Evolutionary conservation across 2,113 vertebrate genomes (phyloP).

Genomic region (Prochilodus magdalenae): DNA sequence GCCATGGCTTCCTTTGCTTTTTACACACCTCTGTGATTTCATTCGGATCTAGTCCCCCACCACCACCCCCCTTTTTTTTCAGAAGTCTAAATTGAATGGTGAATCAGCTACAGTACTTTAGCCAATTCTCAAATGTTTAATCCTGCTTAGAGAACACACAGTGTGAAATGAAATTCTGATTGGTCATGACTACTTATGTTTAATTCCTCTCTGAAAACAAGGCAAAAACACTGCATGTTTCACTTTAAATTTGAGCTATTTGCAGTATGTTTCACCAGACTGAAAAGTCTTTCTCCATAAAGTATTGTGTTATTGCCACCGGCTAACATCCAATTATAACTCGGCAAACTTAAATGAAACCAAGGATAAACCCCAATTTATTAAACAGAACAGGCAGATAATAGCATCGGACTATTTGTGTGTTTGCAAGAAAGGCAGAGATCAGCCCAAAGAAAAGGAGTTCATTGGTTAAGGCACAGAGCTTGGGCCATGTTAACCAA

Average conservation of each 20-base stretch:
- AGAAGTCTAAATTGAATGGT: conserved; percentile 68
- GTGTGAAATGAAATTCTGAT: conserved; percentile 55
- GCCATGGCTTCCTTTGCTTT: conserved; percentile 65
- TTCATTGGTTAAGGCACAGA: conserved; percentile 28
- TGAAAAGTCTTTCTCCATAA: background rate
- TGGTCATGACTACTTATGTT: conserved; percentile 48
- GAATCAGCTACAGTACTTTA: conserved; percentile 67
- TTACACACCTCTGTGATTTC: conserved; percentile 20
- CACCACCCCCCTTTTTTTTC: conserved; percentile 63
- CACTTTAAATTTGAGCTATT: background rate
- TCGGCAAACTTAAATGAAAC: background rate
- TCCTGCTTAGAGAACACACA: conserved; percentile 63
- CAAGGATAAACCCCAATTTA: background rate
- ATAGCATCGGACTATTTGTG: background rate
- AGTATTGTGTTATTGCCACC: background rate
- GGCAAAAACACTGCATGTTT: background rate
- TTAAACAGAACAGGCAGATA: background rate
- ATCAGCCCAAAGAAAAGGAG: conserved; percentile 17
- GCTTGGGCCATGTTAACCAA: conserved; percentile 47
- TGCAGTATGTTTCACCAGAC: background rate
- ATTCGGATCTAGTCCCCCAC: background rate
- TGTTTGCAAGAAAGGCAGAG: background rate
- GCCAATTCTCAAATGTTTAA: conserved; percentile 70
- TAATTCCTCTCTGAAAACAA: conserved; percentile 40
- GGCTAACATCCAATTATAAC: background rate